These are phyloP conservation scores for Hyposmocoma kahamanoa DNA, from an alignment of 1,140 invertebrate species.

Conservation along the genomic window DNA sequence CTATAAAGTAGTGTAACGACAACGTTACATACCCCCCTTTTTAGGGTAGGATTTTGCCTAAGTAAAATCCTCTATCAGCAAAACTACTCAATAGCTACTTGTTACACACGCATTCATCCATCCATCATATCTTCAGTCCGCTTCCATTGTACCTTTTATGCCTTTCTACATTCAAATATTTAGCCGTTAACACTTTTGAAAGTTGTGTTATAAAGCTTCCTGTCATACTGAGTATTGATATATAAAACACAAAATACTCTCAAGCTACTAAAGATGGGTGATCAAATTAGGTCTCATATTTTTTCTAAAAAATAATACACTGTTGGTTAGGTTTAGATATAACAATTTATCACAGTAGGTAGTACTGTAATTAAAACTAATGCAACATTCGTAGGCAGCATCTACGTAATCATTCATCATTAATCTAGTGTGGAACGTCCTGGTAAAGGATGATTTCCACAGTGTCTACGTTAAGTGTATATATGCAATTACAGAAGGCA, in stretches of 20 bases:
- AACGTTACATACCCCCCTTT: slow-evolving; percentile 6
- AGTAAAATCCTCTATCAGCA: background rate
- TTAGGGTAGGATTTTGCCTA: slow-evolving; percentile 2
- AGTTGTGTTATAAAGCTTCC: background rate
- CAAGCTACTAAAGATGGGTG: background rate
- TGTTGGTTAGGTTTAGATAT: background rate
- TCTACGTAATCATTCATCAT: background rate
- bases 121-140: background rate
- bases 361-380: background rate
- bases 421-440: too few relatives aligned
- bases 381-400: background rate
- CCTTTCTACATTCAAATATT: background rate
- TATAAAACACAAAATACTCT: background rate
- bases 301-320: background rate
- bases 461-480: too few relatives aligned
- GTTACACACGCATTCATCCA: background rate
- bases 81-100: background rate
- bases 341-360: background rate
- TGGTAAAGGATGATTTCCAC: too few relatives aligned
- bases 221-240: background rate
- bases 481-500: background rate
- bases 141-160: background rate
- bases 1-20: background rate
- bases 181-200: background rate
- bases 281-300: background rate